Conservation (phyloP, 2,113 vertebrate species). For the Oncorhynchus gorbuscha region DNA sequence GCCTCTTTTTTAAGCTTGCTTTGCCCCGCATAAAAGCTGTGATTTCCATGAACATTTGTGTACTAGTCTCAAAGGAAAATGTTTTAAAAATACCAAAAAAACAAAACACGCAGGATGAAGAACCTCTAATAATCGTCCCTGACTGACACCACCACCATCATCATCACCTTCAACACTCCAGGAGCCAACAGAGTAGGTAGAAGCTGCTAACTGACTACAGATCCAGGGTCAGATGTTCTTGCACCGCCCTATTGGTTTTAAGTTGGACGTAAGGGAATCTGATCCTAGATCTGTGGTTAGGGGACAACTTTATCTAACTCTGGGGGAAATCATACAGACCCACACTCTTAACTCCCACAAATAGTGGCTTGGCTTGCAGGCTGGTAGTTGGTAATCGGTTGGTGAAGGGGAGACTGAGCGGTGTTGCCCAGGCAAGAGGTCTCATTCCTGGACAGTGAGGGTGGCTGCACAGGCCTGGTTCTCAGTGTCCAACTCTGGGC, state of each 20-base stretch:
- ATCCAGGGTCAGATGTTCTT: conserved; percentile 7
- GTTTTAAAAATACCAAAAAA: neutral
- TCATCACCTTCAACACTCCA: neutral
- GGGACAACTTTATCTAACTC: conserved; percentile 9
- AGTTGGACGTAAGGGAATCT: neutral
- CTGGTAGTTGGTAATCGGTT: conserved; percentile 30
- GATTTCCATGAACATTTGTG: neutral
- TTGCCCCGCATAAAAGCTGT: too few relatives aligned
- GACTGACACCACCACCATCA: neutral
- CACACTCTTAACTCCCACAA: conserved; percentile 1
- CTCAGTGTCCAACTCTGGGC: conserved; percentile 44
- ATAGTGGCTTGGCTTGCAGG: conserved; percentile 23
- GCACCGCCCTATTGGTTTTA: neutral
- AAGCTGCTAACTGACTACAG: neutral
- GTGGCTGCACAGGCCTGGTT: conserved; percentile 24
- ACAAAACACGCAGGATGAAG: conserved; percentile 25
- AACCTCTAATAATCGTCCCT: conserved; percentile 40
- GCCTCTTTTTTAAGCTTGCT: too few relatives aligned
- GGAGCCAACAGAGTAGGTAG: conserved; percentile 30
- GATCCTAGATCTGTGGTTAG: conserved; percentile 28
- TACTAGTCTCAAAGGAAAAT: conserved; percentile 8
- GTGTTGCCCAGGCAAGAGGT: neutral
- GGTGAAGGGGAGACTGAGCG: conserved; percentile 15
- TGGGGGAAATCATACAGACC: neutral
- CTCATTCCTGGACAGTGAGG: conserved; percentile 62